Conservation (phyloP, 2,113 vertebrate species). For the Gnathonemus longibarbis region DNA sequence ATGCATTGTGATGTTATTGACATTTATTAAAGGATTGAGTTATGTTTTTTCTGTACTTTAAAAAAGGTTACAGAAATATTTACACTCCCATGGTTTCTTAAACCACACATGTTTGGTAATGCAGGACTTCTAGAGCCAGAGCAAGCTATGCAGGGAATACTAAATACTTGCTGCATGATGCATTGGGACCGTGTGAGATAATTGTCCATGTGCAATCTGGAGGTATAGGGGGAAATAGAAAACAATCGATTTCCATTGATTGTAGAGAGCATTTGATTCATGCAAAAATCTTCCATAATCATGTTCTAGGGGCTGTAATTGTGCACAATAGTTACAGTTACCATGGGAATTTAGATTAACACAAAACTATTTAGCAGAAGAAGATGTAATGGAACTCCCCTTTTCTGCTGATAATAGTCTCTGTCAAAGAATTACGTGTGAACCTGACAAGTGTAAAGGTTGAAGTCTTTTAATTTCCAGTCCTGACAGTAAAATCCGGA, state of each 20-base stretch:
- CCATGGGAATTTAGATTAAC: slow-evolving; percentile 5
- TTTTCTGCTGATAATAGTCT: neutral
- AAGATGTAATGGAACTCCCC: neutral
- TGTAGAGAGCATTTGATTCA: slow-evolving; percentile 31
- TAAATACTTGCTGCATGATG: slow-evolving; percentile 10
- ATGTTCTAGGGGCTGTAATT: slow-evolving; percentile 27
- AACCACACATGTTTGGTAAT: slow-evolving; percentile 1
- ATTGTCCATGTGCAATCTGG: slow-evolving; percentile 31
- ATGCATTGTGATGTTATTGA: neutral
- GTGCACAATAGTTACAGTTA: neutral
- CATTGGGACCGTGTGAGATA: slow-evolving; percentile 29
- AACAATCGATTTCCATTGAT: slow-evolving; percentile 37
- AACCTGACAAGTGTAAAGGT: neutral
- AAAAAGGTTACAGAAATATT: neutral
- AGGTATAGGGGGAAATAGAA: slow-evolving; percentile 16
- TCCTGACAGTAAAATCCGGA: neutral
- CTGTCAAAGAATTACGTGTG: neutral
- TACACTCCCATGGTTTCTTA: neutral
- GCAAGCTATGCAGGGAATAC: slow-evolving; percentile 3
- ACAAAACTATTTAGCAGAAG: slow-evolving; percentile 1
- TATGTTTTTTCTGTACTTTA: neutral
- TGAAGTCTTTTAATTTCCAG: neutral
- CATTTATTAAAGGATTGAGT: neutral
- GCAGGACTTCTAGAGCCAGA: neutral
- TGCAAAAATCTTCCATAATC: slow-evolving; percentile 36